Percentiles rank a stretch among this genome's conserved stretches.
phyloP scores from a whole-genome alignment of 23 tunicate genomes.

The Ciona savignyi region DNA sequence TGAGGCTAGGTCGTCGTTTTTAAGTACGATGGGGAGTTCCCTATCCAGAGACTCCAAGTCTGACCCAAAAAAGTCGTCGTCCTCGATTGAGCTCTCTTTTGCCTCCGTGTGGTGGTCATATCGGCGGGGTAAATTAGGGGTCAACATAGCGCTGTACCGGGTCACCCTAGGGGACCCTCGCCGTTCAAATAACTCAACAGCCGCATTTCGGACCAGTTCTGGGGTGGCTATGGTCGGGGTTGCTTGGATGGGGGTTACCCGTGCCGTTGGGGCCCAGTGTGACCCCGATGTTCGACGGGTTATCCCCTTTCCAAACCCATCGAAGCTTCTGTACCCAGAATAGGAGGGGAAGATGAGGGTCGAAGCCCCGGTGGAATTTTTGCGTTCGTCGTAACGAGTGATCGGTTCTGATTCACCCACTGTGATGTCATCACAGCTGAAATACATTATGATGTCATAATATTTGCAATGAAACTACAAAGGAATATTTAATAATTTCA shows the following conservation, averaged over 20 bases:
- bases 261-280: conserved; percentile 7
- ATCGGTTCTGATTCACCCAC: background rate
- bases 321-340: conserved; percentile 34
- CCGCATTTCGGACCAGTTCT: background rate
- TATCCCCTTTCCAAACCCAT: conserved; percentile 5
- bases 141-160: conserved; percentile 29
- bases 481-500: background rate
- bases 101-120: background rate
- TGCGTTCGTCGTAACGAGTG: background rate
- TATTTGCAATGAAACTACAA: too few relatives aligned
- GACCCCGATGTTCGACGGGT: background rate
- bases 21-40: background rate
- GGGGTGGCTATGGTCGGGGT: conserved; percentile 1
- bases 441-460: background rate
- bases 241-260: conserved; percentile 14
- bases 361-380: background rate
- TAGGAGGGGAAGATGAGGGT: conserved; percentile 53
- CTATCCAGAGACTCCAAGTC: background rate
- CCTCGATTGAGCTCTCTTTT: background rate
- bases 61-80: background rate
- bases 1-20: background rate
- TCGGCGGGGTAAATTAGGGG: conserved; percentile 15
- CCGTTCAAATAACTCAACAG: conserved; percentile 3
- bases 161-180: conserved; percentile 26
- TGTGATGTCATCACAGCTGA: background rate